These are phyloP conservation scores for Escarpia spicata DNA, from an alignment of 2,888 invertebrate genomes.

Conservation along the genomic window DNA sequence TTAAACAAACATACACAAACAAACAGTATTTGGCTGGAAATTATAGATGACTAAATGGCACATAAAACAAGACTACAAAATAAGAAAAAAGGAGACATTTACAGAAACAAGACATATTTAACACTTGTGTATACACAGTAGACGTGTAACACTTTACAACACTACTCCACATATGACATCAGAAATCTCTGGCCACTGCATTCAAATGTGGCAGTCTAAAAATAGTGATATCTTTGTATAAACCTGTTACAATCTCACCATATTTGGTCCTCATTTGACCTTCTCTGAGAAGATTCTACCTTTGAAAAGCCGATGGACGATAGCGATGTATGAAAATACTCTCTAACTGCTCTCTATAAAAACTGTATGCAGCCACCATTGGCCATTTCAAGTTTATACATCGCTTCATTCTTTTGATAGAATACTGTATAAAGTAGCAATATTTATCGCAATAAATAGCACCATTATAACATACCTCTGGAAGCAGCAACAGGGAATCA, in stretches of 20 bases:
- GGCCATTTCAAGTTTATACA: not conserved
- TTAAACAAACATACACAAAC: not conserved
- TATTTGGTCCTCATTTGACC: not conserved
- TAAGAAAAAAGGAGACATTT: not conserved
- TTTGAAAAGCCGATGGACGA: not conserved
- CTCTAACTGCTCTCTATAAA: not conserved
- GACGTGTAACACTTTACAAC: not conserved
- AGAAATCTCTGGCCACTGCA: conserved; percentile 9
- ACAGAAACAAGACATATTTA: not conserved
- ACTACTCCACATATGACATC: not conserved
- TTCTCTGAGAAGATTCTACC: not conserved
- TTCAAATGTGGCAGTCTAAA: not conserved
- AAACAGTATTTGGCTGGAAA: not conserved
- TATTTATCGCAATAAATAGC: conserved; percentile 13
- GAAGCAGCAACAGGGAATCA: not conserved
- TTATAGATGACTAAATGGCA: not conserved
- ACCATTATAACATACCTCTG: not conserved
- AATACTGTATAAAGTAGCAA: conserved; percentile 6
- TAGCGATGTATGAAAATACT: not conserved
- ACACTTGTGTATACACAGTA: not conserved
- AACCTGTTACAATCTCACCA: not conserved
- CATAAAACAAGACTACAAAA: not conserved
- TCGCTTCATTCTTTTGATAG: not conserved
- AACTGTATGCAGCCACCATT: not conserved
- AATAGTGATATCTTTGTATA: not conserved